Evolutionary conservation across 2,113 vertebrate genomes (phyloP), one percentile per base, ranked within the genome.

Genomic region (Felis catus): DNA sequence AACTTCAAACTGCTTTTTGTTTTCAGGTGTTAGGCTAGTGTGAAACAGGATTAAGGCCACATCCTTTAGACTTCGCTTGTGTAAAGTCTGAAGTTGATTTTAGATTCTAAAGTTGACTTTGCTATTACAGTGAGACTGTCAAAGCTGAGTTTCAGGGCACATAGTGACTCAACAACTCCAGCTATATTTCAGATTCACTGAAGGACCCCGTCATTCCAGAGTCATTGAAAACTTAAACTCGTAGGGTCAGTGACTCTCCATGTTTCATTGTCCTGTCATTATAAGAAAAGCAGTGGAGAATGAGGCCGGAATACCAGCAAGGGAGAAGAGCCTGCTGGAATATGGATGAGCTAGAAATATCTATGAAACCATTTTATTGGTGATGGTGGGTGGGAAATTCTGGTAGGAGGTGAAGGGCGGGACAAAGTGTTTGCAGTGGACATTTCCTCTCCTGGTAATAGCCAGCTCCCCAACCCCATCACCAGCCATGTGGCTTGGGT

Each of bases 21-120:
- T 93, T 90, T 70, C 41, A 80, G 86, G 45, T 29, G 23, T 45
- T 66, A 78, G 91, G 10, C 48, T 87, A 12, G 39, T 21, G 15
- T 27, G 6, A 29, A 53, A 16, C 3, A 16, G 31, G 89, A 74
- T 51, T 66, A 74, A 83, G 65, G 23, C n/a, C 31, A 29, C 41
- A 58, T 23, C 48, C 79, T 15, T 27, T 7, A 91, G 71, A 33
- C 36, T 86, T 61, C 65, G 14, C 74, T 55, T 68, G 16, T 74
- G 21, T 45, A n/a, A n/a, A 48, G 25, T 83, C 29, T 45, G 71
- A 95, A 88, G 55, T 7, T 83, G n/a, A 94, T 66, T 68, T 92
- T 66, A 70, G 51, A 82, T 95, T 88, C 53, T 74, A 76, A 94
- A 88, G 51, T n/a, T 88, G 65, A 92, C 66, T 73, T 91, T 82